Evolutionary conservation across 2,113 vertebrate species (phyloP), one percentile per base, ranked within the genome.

Genomic region (Desmodus rotundus): DNA sequence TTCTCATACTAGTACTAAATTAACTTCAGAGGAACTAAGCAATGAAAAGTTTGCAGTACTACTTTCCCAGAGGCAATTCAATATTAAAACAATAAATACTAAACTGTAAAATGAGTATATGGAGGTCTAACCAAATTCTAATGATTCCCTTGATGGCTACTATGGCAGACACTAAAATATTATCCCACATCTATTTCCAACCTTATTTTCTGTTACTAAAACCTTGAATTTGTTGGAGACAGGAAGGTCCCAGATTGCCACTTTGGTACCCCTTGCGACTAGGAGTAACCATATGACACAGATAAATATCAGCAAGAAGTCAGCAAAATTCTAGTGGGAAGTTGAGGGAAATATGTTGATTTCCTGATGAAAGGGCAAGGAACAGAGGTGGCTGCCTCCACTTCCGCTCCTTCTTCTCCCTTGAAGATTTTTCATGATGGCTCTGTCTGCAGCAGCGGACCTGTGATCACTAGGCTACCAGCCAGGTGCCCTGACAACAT

Each of bases 31-130:
- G 36, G 20, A 95, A 87, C 20, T 36, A 76, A 78, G 50, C 50
- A 84, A 67, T 88, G 50, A 92, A 94, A 93, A 93, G 24, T 87
- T 95, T 65, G 33, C 1, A 22, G 45, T 15, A 65, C 26, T 38
- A 77, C 31, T 85, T 90, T 95, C 92, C 76, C 19, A 50, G 9
- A 90, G 81, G 61, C 77, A 85, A 86, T 73, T 73, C 20, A 20
- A 95, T 97, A 97, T 96, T 97, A 96, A 96, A 96, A 95, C 90
- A 93, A 92, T 95, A 97, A 97, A 96, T 92, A 86, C 43, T 90
- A 78, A 85, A 52, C 58, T 5, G 20, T 88, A 96, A 97, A 96
- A 90, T 70, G 41, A 91, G 13, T 65, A 76, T 8, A 45, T 78
- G 47, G 67, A 96, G 31, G 31, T 56, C 80, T 95, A 90, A 76